phyloP scores from a whole-genome alignment of 2,888 invertebrate species.

The Eurytoma californica region DNA sequence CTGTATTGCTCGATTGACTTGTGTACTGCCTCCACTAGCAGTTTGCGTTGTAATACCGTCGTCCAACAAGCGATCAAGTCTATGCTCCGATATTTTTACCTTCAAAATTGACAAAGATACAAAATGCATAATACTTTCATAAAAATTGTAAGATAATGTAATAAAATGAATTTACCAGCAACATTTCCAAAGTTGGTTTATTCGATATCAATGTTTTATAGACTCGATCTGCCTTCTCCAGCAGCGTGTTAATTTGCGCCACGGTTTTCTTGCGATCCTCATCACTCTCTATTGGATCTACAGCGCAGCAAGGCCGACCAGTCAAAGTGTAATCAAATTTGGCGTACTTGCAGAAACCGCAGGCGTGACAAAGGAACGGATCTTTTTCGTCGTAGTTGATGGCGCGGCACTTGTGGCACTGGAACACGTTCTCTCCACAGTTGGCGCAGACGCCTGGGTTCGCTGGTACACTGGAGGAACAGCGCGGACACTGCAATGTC shows the following conservation, averaged over 20 bases:
- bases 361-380: conserved; percentile 98
- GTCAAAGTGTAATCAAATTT: conserved; percentile 97
- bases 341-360: conserved; percentile 99
- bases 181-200: conserved; percentile 92
- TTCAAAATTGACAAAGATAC: not conserved
- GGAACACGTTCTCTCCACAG: conserved; percentile 99
- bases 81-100: conserved; percentile 91
- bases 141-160: not conserved
- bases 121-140: no score
- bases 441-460: conserved; percentile 98
- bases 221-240: conserved; percentile 96
- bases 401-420: conserved; percentile 98
- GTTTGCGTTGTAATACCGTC: conserved; percentile 73
- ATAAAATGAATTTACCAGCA: conserved; percentile 77
- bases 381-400: conserved; percentile 99
- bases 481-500: conserved; percentile 95
- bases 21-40: conserved; percentile 76
- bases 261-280: conserved; percentile 97
- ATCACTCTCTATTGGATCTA: conserved; percentile 97
- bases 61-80: conserved; percentile 81
- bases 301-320: conserved; percentile 94
- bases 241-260: conserved; percentile 89
- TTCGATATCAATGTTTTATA: conserved; percentile 93
- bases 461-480: conserved; percentile 96
- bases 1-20: conserved; percentile 95